Evolutionary conservation across 1,140 invertebrate species (phyloP).

Genomic region (Bombus turneri): DNA sequence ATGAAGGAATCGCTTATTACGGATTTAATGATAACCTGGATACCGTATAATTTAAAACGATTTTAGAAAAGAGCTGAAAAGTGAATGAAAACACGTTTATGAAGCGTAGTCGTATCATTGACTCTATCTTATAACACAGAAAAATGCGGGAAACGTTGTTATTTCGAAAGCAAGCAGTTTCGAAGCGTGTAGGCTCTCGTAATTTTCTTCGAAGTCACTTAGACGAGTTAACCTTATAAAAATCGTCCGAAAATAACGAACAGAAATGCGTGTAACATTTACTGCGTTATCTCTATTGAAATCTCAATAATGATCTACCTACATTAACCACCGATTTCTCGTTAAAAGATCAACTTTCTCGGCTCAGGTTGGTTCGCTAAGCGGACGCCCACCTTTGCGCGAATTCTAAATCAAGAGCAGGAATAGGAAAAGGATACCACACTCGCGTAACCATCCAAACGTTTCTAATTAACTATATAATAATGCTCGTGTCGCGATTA

Average conservation of each 20-base stretch:
- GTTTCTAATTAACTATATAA: conserved; percentile 11
- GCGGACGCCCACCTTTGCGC: not conserved
- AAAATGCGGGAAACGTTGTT: not conserved
- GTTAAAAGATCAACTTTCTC: conserved; percentile 4
- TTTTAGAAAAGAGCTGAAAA: not conserved
- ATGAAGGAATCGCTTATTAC: not conserved
- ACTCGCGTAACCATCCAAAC: not conserved
- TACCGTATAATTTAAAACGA: conserved; percentile 14
- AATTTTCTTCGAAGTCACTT: not conserved
- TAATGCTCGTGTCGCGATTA: conserved; percentile 21
- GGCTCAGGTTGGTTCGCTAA: not conserved
- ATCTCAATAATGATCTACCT: conserved; percentile 2
- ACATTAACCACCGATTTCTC: conserved; percentile 4
- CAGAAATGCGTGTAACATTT: not conserved
- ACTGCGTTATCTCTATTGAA: not conserved
- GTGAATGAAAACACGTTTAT: conserved; percentile 20
- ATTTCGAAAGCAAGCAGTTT: not conserved
- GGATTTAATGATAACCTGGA: not conserved
- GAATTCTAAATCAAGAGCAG: not conserved
- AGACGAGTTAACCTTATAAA: conserved; percentile 4
- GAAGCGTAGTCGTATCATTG: too few relatives aligned
- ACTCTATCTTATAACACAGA: not conserved
- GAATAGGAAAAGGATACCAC: not conserved
- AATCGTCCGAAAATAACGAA: not conserved
- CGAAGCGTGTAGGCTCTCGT: not conserved